Percentiles rank a stretch among this genome's conserved stretches.
Evolutionary conservation across 2,797 vertebrate genomes (phyloP).

Genomic region (Enteromius fasciolatus): DNA sequence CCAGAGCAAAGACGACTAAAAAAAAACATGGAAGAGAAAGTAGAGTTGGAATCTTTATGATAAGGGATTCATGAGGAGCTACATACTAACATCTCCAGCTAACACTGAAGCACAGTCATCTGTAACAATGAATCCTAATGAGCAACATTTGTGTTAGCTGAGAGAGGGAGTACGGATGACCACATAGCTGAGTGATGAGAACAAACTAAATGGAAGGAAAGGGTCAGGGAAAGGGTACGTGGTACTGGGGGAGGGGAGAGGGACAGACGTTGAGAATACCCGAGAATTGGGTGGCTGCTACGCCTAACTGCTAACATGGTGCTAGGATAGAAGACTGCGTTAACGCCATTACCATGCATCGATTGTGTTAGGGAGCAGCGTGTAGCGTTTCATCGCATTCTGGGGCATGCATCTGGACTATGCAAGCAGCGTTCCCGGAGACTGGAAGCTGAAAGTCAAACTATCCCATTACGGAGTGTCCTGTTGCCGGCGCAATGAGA

Average conservation of each 20-base stretch:
- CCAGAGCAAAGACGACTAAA: slow-evolving; percentile 38
- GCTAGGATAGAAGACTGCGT: slow-evolving; percentile 30
- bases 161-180: slow-evolving; percentile 57
- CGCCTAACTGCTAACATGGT: slow-evolving; percentile 35
- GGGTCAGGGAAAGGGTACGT: slow-evolving; percentile 35
- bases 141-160: slow-evolving; percentile 48
- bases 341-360: slow-evolving; percentile 46
- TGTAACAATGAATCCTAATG: slow-evolving; percentile 43
- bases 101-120: slow-evolving; percentile 44
- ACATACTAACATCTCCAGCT: slow-evolving; percentile 55
- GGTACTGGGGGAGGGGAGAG: slow-evolving; percentile 23
- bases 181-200: slow-evolving; percentile 37
- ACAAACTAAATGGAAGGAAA: slow-evolving; percentile 24
- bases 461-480: slow-evolving; percentile 46
- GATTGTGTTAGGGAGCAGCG: slow-evolving; percentile 30
- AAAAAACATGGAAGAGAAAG: slow-evolving; percentile 40
- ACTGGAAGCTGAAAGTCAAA: slow-evolving; percentile 36
- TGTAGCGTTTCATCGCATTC: slow-evolving; percentile 39
- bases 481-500: slow-evolving; percentile 33
- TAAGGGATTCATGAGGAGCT: slow-evolving; percentile 43
- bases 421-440: slow-evolving; percentile 21
- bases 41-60: slow-evolving; percentile 39
- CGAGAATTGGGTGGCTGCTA: slow-evolving; percentile 2
- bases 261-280: slow-evolving; percentile 10
- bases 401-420: slow-evolving; percentile 47